phyloP scores from a whole-genome alignment of 2,888 invertebrate genomes.

The Campoletis raptor region DNA sequence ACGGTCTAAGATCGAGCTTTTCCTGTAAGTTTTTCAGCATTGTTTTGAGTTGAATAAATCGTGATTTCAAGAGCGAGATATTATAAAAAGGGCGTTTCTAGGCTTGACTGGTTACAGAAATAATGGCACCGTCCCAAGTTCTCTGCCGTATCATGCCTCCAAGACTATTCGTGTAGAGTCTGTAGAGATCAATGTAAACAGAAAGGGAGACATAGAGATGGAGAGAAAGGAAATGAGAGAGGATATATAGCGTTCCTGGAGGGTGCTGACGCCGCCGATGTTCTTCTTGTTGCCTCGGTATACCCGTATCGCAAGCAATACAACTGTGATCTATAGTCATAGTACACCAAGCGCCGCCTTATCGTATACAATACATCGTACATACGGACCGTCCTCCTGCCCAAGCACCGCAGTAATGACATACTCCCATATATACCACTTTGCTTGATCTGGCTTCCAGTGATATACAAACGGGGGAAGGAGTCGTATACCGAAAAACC shows the following conservation, averaged over 20 bases:
- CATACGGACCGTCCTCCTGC: slow-evolving; percentile 59
- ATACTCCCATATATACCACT: slow-evolving; percentile 78
- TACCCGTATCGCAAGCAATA: slow-evolving; percentile 62
- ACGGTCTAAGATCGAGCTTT: neutral
- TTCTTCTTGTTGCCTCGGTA: slow-evolving; percentile 49
- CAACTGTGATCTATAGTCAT: slow-evolving; percentile 55
- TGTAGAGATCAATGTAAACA: slow-evolving; percentile 7
- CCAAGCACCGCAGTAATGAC: slow-evolving; percentile 80
- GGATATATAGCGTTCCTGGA: slow-evolving; percentile 65
- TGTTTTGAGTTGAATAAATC: neutral
- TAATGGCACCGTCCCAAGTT: slow-evolving; percentile 24
- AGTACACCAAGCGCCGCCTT: slow-evolving; percentile 53
- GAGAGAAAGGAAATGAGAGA: neutral
- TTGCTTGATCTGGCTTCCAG: slow-evolving; percentile 62
- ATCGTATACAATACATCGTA: slow-evolving; percentile 51
- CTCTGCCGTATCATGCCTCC: neutral
- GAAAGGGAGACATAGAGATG: neutral
- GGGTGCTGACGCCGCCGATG: slow-evolving; percentile 46
- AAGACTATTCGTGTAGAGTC: neutral
- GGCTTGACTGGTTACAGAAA: neutral
- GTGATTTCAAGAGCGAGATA: neutral
- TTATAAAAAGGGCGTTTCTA: neutral
- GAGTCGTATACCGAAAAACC: slow-evolving; percentile 15
- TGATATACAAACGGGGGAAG: slow-evolving; percentile 59
- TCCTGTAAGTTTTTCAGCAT: neutral